These are phyloP conservation scores for Rugalucina vietnamica DNA, from an alignment of 2,888 invertebrate species.

Conservation along the genomic window DNA sequence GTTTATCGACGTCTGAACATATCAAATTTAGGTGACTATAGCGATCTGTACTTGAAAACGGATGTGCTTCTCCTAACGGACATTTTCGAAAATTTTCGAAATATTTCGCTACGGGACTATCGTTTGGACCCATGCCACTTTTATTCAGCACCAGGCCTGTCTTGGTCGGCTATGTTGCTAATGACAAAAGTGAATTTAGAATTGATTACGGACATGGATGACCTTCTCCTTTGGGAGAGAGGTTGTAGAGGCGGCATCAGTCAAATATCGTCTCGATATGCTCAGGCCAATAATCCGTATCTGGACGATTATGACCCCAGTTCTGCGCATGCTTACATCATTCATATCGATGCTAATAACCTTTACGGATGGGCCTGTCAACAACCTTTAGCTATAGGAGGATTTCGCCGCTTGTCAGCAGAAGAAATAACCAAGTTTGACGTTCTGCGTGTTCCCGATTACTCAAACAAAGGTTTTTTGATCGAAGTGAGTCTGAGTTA, in stretches of 20 bases:
- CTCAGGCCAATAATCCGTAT: constrained; percentile 70
- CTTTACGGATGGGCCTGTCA: constrained; percentile 60
- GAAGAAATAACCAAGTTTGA: background rate
- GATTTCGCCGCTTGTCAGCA: constrained; percentile 48
- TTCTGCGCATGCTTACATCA: background rate
- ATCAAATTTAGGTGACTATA: background rate
- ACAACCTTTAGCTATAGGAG: constrained; percentile 67
- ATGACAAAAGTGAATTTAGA: constrained; percentile 69
- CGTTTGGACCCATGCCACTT: constrained; percentile 72
- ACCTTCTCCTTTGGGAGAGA: constrained; percentile 61
- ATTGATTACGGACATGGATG: constrained; percentile 70
- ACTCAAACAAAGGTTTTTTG: constrained; percentile 73
- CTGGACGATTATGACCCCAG: constrained; percentile 44
- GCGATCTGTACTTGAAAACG: background rate
- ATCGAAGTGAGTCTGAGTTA: constrained; percentile 84
- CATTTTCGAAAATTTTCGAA: constrained; percentile 79
- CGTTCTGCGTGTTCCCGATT: background rate
- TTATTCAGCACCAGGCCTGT: constrained; percentile 73
- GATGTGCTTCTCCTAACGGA: constrained; percentile 74
- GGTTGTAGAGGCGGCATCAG: constrained; percentile 56
- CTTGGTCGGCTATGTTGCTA: constrained; percentile 77
- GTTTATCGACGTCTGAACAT: constrained; percentile 32
- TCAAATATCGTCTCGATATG: constrained; percentile 42
- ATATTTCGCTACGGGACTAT: constrained; percentile 65
- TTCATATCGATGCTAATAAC: constrained; percentile 29